Evolutionary conservation across 2,888 invertebrate species (phyloP).

Genomic region (Lithophane leautieri): DNA sequence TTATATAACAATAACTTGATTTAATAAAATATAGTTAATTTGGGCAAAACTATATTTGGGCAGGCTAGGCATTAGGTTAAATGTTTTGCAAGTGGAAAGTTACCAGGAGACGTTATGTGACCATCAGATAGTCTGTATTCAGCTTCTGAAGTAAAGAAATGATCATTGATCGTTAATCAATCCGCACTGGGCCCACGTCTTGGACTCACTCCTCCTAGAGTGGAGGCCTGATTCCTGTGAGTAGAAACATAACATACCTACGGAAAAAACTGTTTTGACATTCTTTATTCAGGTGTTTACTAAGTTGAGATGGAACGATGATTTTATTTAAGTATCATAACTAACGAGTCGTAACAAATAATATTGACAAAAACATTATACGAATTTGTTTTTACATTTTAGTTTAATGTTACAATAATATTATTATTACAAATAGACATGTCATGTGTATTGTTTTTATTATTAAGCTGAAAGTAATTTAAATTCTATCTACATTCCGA

Average conservation of each 20-base stretch:
- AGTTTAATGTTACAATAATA: neutral
- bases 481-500: neutral
- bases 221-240: neutral
- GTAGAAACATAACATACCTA: no score
- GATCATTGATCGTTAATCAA: neutral
- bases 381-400: constrained; percentile 1
- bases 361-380: constrained; percentile 18
- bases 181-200: neutral
- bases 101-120: no score
- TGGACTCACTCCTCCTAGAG: neutral
- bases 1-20: no score
- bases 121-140: no score
- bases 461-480: neutral
- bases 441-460: neutral
- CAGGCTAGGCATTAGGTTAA: no score
- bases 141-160: neutral
- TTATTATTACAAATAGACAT: neutral
- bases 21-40: no score
- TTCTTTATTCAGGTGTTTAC: neutral
- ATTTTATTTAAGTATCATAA: constrained; percentile 1
- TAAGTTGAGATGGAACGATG: neutral
- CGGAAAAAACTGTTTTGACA: neutral
- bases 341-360: constrained; percentile 1
- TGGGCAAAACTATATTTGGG: no score
- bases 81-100: no score